phyloP scores from a whole-genome alignment of 2,797 vertebrate species.

The Heliangelus exortis region DNA sequence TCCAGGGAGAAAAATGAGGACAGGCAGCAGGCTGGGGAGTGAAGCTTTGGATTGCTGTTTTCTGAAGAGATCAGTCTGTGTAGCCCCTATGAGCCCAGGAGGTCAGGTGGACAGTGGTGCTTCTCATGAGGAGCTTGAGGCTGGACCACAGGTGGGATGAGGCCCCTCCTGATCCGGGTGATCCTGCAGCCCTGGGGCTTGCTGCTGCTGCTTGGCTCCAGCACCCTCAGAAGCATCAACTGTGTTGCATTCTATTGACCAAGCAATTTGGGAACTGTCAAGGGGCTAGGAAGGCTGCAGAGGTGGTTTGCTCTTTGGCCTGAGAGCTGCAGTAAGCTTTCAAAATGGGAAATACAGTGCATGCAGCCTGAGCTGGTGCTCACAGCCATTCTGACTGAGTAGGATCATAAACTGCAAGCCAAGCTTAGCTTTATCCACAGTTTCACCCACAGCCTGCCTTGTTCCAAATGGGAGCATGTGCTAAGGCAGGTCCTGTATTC shows the following conservation, averaged over 20 bases:
- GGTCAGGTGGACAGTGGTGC: neutral
- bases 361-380: neutral
- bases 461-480: neutral
- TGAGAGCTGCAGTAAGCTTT: neutral
- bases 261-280: neutral
- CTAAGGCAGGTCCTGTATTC: neutral
- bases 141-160: neutral
- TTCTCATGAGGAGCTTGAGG: neutral
- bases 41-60: neutral
- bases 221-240: too few species aligned
- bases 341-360: neutral
- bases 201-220: neutral
- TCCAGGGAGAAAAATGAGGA: neutral
- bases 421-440: neutral
- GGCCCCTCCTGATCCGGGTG: rapidly evolving
- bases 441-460: neutral
- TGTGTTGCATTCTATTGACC: neutral
- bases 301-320: neutral
- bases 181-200: neutral
- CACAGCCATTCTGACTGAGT: neutral
- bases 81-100: rapidly evolving
- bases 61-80: neutral
- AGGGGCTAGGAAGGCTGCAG: neutral
- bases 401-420: neutral
- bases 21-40: neutral